phyloP scores from a whole-genome alignment of 2,888 invertebrate genomes.

The Brachyopa scutellaris region DNA sequence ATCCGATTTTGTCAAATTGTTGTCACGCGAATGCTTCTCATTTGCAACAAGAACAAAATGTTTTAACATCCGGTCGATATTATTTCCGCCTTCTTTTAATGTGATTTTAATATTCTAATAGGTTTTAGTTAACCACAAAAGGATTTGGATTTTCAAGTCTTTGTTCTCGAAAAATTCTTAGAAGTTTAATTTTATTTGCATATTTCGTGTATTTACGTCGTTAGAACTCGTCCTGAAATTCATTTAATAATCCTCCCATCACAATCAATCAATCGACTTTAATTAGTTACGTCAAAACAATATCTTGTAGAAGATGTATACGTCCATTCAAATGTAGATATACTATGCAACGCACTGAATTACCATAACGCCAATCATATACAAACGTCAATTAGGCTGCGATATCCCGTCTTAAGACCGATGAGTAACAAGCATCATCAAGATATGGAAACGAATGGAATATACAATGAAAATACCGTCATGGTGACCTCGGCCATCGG shows the following conservation, averaged over 20 bases:
- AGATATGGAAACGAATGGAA: slow-evolving; percentile 70
- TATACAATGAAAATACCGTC: slow-evolving; percentile 59
- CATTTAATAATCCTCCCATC: slow-evolving; percentile 7
- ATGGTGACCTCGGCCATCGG: slow-evolving; percentile 62
- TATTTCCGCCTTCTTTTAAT: neutral
- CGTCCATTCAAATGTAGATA: slow-evolving; percentile 36
- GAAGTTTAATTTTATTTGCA: too few relatives aligned
- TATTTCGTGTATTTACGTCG: neutral
- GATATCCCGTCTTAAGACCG: slow-evolving; percentile 60
- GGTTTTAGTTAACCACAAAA: neutral
- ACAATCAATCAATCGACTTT: slow-evolving; percentile 66
- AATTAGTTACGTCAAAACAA: slow-evolving; percentile 68
- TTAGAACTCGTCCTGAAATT: neutral
- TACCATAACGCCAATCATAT: slow-evolving; percentile 80
- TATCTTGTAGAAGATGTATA: slow-evolving; percentile 45
- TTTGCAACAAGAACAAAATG: neutral
- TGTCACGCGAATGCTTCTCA: neutral
- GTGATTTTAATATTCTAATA: neutral
- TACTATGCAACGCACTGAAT: slow-evolving; percentile 63
- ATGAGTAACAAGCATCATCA: slow-evolving; percentile 70
- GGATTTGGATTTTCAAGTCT: neutral
- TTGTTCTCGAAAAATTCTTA: neutral
- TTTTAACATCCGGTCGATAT: neutral
- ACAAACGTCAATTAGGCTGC: slow-evolving; percentile 79
- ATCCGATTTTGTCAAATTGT: slow-evolving; percentile 55